phyloP scores from a whole-genome alignment of 2,888 invertebrate species.

The Pammene fasciana region DNA sequence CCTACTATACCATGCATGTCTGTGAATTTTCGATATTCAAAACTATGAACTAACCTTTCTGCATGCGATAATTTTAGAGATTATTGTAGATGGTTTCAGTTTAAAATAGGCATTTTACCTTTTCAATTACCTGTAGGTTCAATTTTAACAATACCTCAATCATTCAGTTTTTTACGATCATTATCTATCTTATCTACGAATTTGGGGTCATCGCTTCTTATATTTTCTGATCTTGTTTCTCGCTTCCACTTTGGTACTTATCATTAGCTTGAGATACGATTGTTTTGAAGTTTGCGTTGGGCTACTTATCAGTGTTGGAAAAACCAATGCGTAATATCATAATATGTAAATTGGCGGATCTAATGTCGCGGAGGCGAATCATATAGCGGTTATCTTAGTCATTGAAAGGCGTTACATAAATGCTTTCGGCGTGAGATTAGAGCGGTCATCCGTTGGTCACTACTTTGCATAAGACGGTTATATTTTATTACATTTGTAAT shows the following conservation, averaged over 20 bases:
- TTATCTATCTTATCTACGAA: no score
- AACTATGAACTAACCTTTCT: no score
- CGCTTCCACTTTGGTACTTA: not conserved
- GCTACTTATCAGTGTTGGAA: constrained; percentile 29
- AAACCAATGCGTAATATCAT: constrained; percentile 40
- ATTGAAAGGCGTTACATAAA: constrained; percentile 27
- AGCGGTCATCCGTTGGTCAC: constrained; percentile 19
- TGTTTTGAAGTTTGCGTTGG: constrained; percentile 5
- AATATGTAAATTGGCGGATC: constrained; percentile 36
- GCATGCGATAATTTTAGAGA: no score
- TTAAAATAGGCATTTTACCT: no score
- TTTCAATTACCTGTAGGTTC: no score
- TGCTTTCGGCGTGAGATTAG: constrained; percentile 18
- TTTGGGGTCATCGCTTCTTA: not conserved
- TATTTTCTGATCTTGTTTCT: not conserved
- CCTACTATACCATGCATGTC: no score
- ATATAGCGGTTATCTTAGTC: constrained; percentile 29
- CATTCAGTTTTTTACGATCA: no score
- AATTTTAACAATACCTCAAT: no score
- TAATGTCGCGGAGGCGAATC: constrained; percentile 21
- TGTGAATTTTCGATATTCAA: no score
- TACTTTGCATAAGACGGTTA: constrained; percentile 22
- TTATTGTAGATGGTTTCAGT: no score
- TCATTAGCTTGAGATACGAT: not conserved
- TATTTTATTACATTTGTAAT: not conserved